Evolutionary conservation across 2,888 invertebrate genomes (phyloP).

Genomic region (Parascotia fuliginaria): DNA sequence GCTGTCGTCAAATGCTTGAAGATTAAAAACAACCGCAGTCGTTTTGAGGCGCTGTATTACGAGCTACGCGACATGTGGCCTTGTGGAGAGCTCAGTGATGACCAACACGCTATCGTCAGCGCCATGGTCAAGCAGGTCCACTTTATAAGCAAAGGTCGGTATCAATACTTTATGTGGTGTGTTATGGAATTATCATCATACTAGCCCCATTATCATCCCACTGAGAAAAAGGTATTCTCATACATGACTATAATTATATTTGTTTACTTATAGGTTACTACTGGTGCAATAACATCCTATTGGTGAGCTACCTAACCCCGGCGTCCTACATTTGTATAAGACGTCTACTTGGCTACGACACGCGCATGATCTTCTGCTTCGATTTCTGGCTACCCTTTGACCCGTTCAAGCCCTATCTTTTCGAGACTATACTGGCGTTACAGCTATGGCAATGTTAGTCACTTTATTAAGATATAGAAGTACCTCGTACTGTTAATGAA

Average conservation of each 20-base stretch:
- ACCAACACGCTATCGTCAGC: slow-evolving; percentile 43
- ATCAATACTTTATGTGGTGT: no score
- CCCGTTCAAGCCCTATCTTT: slow-evolving; percentile 35
- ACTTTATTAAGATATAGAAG: no score
- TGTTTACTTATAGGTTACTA: slow-evolving; percentile 46
- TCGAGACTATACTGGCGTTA: slow-evolving; percentile 41
- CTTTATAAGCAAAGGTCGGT: slow-evolving; percentile 44
- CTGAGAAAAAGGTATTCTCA: no score
- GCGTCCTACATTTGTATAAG: slow-evolving; percentile 36
- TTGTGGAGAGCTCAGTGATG: slow-evolving; percentile 31
- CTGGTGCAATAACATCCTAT: slow-evolving; percentile 51
- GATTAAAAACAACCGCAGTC: slow-evolving; percentile 40
- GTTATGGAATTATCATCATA: no score
- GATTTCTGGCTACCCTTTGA: slow-evolving; percentile 56
- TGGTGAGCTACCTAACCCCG: slow-evolving; percentile 44
- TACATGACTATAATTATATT: no score
- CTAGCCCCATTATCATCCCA: no score
- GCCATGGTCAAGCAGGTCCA: slow-evolving; percentile 39
- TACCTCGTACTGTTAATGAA: no score
- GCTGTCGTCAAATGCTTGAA: slow-evolving; percentile 49
- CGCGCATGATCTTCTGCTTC: slow-evolving; percentile 43
- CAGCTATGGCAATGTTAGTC: slow-evolving; percentile 30
- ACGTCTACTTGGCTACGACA: slow-evolving; percentile 40
- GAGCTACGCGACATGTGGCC: slow-evolving; percentile 57
- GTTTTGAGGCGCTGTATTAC: slow-evolving; percentile 49